A percentile compares a stretch with the other conserved stretches of the same genome.
Conservation (phyloP, 2,797 vertebrate species). For the Allobates femoralis region DNA sequence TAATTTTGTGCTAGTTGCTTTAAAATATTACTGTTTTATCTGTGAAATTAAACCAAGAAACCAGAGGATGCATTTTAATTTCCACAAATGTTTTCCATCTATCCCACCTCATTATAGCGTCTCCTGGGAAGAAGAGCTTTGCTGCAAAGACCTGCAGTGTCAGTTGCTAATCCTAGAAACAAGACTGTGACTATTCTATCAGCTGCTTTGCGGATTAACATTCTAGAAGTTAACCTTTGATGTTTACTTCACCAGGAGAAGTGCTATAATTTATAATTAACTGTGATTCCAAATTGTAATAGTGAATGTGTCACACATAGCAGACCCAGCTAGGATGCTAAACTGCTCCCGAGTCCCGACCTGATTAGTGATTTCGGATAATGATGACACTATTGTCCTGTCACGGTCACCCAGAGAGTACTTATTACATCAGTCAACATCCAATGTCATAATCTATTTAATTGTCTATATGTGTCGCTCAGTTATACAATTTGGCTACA, state of each 20-base stretch:
- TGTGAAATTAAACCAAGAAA: constrained; percentile 16
- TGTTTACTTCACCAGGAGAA: constrained; percentile 14
- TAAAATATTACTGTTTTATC: neutral
- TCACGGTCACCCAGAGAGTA: neutral
- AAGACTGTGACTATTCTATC: constrained; percentile 18
- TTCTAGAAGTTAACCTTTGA: constrained; percentile 14
- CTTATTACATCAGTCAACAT: neutral
- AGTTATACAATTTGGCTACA: neutral
- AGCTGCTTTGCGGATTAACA: constrained; percentile 13
- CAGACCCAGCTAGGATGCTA: neutral
- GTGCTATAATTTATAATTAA: constrained; percentile 13
- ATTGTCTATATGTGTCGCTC: neutral
- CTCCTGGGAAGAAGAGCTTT: constrained; percentile 33
- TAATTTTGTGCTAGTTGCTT: neutral
- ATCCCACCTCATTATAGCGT: constrained; percentile 21
- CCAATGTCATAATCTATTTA: neutral
- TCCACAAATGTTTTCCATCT: constrained; percentile 23
- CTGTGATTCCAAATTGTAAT: neutral
- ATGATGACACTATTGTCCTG: neutral
- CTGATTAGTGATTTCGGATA: neutral
- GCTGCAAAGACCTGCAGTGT: constrained; percentile 20
- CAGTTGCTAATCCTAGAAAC: constrained; percentile 21
- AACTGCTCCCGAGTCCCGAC: neutral
- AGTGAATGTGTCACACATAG: neutral
- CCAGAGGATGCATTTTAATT: constrained; percentile 22